Evolutionary conservation across 2,113 vertebrate genomes (phyloP), one percentile per base, ranked within the genome.

Genomic region (Epinephelus moara): DNA sequence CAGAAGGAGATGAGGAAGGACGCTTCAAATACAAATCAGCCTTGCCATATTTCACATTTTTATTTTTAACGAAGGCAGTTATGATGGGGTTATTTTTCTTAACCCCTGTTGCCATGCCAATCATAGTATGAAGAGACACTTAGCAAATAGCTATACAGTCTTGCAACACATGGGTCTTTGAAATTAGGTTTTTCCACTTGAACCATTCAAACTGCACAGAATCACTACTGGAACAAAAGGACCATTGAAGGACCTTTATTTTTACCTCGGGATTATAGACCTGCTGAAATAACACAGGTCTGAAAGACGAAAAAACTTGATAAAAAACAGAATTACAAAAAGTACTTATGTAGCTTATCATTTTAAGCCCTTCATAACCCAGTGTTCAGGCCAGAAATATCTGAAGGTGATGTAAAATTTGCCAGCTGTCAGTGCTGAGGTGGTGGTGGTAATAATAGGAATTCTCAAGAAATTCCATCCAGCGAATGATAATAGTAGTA

Each of bases 241-340:
- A 66, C 25, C 1, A 25, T 23, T n/a, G 14, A 70, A 42, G 50
- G 25, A 66, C n/a, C 37, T 33, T 50, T 76, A 42, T 59, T 62
- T 53, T 42, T 80, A 78, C 21, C 50, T 74, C n/a, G 59, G 56
- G 53, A 81, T 76, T 84, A 66, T 75, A 74, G 66, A 71, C 21
- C 1, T 47, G n/a, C 42, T 68, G 59, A 68, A 70, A 70, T 75
- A 53, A 55, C 27, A 50, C 55, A 57, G 27, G 70, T 53, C 60
- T 70, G 40, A 56, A 55, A 55, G 49, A 78, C 33, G 30, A 30
- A 30, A 25, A 67, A 80, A 75, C 69, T 37, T 47, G 49, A 67
- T 75, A 27, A 86, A 88, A 87, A 67, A 2, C 70, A 60, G 73
- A 84, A 60, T 85, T 88, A 81, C 70, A 88, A 56, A 53, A 83